Base-by-base conservation (phyloP, 2,888 invertebrate genomes). In the Leptinotarsa rubiginosa region DNA sequence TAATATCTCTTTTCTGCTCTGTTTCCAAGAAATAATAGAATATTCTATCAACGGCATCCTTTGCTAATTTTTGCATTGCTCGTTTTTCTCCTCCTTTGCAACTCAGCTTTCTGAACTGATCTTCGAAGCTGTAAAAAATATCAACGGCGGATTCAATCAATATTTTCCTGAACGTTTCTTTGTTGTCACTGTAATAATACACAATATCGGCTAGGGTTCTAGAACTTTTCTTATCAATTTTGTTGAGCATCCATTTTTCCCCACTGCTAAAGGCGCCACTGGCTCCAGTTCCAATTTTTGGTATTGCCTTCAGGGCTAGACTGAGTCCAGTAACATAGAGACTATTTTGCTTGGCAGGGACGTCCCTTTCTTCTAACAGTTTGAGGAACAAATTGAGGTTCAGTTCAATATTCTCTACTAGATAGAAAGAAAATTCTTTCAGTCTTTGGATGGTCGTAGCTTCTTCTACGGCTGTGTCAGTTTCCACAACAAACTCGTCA, bases 161-260 rank as follows among this genome's bases (percentile, higher is more conserved):
- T 16, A 67, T 62, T 64, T 74, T 74, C 22, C 78, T 70, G 3
- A 80, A 64, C 13, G n/a, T 18, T 49, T 76, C 64, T 67, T 74
- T 75, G 49, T 80, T 75, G 56, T 80, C 78, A 47, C 77, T 77
- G 68, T 74, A 80, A 70, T 78, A 76, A 54, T 78, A 79, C 1
- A 80, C 74, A 15, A 80, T 50, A 52, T 77, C 75, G 1, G 80
- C 77, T 18, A 80, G 52, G 16, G 52, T 74, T 67, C 67, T 72
- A 0, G 80, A 75, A 69, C 79, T 78, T 20, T 75, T 79, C 65
- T 80, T 76, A 54, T 80, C 78, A 12, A 80, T 76, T 66, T 79
- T 77, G 47, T 76, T 68, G 22, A 75, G 70, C 16, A 79, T 56
- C 15, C 54, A 69, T 5, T 74, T 59, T 56, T 80, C 80, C 1